Percentiles rank a stretch among this genome's conserved stretches.
These are phyloP conservation scores for Lindbergichthys nudifrons DNA, from an alignment of 2,797 vertebrate species.

Conservation along the genomic window DNA sequence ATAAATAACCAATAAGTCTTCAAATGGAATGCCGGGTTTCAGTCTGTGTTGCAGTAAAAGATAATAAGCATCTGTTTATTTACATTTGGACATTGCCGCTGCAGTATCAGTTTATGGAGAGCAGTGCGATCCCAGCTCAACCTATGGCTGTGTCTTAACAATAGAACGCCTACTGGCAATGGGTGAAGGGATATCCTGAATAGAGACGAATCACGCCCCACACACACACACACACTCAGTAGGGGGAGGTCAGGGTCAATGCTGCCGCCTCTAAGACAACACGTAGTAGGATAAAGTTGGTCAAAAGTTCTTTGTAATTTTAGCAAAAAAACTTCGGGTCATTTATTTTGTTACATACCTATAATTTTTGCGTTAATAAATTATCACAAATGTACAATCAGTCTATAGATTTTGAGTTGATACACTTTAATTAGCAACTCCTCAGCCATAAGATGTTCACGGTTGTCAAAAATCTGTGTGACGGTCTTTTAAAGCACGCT, in stretches of 20 bases:
- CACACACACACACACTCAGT: constrained; percentile 39
- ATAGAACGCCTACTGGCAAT: constrained; percentile 82
- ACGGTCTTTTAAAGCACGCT: background rate
- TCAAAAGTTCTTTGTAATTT: constrained; percentile 26
- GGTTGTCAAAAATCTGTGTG: background rate
- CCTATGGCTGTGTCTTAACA: constrained; percentile 80
- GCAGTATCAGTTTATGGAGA: constrained; percentile 40
- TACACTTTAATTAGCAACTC: background rate
- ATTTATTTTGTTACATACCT: constrained; percentile 5
- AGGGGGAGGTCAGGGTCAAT: constrained; percentile 81
- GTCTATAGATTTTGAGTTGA: background rate
- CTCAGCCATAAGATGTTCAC: background rate
- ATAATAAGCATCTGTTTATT: constrained; percentile 13
- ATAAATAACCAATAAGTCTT: background rate
- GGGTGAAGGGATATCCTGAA: constrained; percentile 88
- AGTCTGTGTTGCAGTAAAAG: background rate
- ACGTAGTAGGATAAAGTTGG: constrained; percentile 60
- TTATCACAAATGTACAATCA: background rate
- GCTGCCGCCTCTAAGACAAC: constrained; percentile 76
- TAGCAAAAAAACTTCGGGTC: constrained; percentile 19
- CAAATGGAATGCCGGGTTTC: background rate
- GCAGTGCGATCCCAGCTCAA: constrained; percentile 62
- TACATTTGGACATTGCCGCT: constrained; percentile 25
- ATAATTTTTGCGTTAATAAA: background rate
- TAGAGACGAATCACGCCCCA: constrained; percentile 82